Conservation (phyloP, 2,888 invertebrate genomes). For the Pemphredon lugubris region DNA sequence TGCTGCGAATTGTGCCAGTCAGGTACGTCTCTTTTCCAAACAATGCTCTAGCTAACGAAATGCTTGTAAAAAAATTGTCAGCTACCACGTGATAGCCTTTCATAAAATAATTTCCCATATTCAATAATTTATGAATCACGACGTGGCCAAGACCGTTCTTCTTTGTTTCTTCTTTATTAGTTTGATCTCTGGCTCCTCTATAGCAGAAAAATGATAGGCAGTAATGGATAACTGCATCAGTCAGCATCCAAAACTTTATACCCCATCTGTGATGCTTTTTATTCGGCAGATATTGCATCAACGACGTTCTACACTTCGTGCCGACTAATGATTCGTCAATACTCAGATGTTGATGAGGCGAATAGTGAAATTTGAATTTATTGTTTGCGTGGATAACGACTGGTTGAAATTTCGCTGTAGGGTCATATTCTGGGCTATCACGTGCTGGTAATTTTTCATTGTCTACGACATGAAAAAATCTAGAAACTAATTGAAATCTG, state of each 20-base stretch:
- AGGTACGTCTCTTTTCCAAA: conserved; percentile 28
- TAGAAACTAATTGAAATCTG: no score
- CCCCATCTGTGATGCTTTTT: no score
- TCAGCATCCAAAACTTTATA: conserved; percentile 63
- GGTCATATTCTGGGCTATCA: conserved; percentile 59
- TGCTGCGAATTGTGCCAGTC: conserved; percentile 29
- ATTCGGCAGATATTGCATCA: no score
- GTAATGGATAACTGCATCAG: conserved; percentile 60
- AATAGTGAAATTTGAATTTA: no score
- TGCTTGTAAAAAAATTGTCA: conserved; percentile 22
- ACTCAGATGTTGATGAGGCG: no score
- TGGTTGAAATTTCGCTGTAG: conserved; percentile 55
- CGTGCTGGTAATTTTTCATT: conserved; percentile 43
- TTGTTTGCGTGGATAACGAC: no score
- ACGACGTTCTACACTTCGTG: no score
- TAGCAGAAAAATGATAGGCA: conserved; percentile 17
- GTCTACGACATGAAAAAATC: conserved; percentile 38
- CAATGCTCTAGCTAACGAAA: conserved; percentile 28
- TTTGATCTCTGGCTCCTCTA: conserved; percentile 21
- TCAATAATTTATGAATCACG: conserved; percentile 21
- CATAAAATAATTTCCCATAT: conserved; percentile 34
- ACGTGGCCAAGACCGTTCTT: conserved; percentile 20
- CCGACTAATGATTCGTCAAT: no score
- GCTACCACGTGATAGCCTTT: conserved; percentile 30
- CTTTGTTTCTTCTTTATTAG: conserved; percentile 17